phyloP scores from a whole-genome alignment of 37 sponge, comb jelly and placozoan species.

The Beroe ovata region DNA sequence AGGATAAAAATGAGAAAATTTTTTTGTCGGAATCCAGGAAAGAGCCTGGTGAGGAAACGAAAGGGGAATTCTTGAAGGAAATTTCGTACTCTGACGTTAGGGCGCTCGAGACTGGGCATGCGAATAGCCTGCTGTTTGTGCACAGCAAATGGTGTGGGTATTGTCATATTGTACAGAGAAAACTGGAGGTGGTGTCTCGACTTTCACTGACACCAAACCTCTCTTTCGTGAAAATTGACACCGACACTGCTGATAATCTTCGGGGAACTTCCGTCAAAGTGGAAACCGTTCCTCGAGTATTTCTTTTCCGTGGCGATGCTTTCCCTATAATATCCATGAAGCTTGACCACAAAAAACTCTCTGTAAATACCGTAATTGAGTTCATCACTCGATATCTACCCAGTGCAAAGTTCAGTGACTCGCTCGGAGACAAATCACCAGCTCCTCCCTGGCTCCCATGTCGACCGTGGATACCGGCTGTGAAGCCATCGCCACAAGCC shows the following conservation, averaged over 20 bases:
- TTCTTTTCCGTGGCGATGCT: neutral
- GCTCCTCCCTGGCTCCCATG: neutral
- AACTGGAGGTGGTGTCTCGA: neutral
- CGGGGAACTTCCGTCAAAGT: neutral
- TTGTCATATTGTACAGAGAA: neutral
- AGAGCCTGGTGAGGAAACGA: neutral
- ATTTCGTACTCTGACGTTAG: neutral
- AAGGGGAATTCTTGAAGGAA: neutral
- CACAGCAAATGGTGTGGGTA: conserved; percentile 45
- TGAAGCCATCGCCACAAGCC: neutral
- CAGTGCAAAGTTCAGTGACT: neutral
- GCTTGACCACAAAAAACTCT: neutral
- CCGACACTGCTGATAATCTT: neutral
- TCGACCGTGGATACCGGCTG: neutral
- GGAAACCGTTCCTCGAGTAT: neutral
- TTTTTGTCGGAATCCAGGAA: neutral
- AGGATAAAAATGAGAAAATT: neutral
- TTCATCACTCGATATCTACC: neutral
- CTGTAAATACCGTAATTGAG: neutral
- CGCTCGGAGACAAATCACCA: neutral
- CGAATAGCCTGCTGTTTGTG: neutral
- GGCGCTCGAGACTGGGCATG: neutral
- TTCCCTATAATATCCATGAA: neutral
- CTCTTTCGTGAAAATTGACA: neutral
- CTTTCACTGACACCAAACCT: neutral